These are phyloP conservation scores for Phaethon lepturus DNA, from an alignment of 2,113 vertebrate species.

Conservation along the genomic window DNA sequence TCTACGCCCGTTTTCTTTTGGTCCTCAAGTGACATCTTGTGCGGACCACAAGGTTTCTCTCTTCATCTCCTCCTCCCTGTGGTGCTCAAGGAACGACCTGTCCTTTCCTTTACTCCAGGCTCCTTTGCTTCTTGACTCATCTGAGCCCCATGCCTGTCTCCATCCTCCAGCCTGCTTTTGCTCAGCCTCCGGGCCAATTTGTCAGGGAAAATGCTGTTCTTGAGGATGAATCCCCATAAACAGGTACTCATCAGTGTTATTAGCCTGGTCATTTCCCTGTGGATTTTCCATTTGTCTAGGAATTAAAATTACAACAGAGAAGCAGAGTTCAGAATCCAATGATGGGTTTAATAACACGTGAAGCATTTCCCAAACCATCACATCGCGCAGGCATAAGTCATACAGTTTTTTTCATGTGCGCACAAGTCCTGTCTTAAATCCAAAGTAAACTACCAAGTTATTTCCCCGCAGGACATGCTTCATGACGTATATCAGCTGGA, in stretches of 20 bases:
- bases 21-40: not conserved
- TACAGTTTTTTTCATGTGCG: not conserved
- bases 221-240: not conserved
- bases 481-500: not conserved
- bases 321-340: not conserved
- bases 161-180: not conserved
- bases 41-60: not conserved
- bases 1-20: not conserved
- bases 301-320: not conserved
- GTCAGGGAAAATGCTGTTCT: not conserved
- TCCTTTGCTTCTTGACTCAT: not conserved
- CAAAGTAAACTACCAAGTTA: constrained; percentile 6
- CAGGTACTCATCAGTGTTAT: not conserved
- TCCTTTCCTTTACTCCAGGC: not conserved
- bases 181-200: not conserved
- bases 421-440: not conserved
- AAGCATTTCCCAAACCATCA: not conserved
- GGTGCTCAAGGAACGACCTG: not conserved
- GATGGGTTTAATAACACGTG: not conserved
- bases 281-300: not conserved
- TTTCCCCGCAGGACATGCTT: not conserved
- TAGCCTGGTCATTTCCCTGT: not conserved
- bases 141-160: not conserved
- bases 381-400: not conserved
- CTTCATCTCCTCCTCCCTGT: not conserved